Base-by-base conservation (phyloP, 2,888 invertebrate genomes). In the Euproctis similis region DNA sequence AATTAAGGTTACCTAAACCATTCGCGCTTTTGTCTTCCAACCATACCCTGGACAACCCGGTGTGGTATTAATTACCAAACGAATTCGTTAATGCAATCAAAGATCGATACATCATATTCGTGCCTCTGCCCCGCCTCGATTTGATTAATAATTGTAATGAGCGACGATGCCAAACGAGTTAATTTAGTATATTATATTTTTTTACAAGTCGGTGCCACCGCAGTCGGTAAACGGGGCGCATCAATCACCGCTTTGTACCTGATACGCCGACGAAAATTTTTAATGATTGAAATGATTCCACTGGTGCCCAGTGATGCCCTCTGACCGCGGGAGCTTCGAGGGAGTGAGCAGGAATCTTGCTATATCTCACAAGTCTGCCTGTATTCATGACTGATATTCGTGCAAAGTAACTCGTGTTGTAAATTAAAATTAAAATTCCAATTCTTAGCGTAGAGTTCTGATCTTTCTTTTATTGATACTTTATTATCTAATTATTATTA, bases 91-190 rank as follows among this genome's bases (percentile, higher is more conserved):
- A 81, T 81, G 76, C 80, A 82, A 84, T 84, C 81, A 84, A 82
- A 82, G 74, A 65, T 76, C 80, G 70, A 81, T 81, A 76, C 81
- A 82, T 82, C 84, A 81, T 74, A 73, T 72, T 71, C 64, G 70
- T 64, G 56, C 77, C 77, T 80, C 80, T 75, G 72, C 73, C 57
- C 74, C 73, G 73, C 74, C 76, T 76, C 64, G 69, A 56, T 80
- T 84, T 82, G 81, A 84, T 82, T 84, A 81, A 84, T 82, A 81
- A 69, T 78, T 77, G 74, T 81, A 82, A 81, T 82, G 82, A 82
- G 81, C 75, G 77, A 71, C 75, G 80, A 73, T 80, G 80, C 81
- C 84, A 82, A 84, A 82, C 81, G 84, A 82, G 82, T 84, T 82
- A 84, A 82, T 82, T 81, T 82, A 80, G 72, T 68, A 65, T 81